Percentiles rank a stretch among this genome's conserved stretches.
Conservation (phyloP, 1,140 invertebrate species). For the Lanistes nyassanus region DNA sequence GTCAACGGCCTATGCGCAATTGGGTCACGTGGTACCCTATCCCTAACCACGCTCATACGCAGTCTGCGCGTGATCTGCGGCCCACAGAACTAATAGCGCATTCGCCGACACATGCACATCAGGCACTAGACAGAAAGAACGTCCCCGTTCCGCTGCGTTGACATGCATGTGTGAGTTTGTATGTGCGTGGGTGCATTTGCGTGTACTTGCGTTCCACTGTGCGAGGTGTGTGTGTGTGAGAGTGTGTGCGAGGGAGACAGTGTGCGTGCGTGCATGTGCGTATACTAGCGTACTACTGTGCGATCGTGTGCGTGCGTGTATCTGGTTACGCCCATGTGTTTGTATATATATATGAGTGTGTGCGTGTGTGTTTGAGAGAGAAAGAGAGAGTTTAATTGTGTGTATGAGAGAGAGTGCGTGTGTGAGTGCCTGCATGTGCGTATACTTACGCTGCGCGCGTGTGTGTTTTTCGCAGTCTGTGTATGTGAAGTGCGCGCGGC, state of each 20-base stretch:
- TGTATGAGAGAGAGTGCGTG: background rate
- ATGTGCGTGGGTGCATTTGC: background rate
- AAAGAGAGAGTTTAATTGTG: background rate
- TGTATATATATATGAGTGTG: too few species aligned
- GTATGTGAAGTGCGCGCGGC: too few species aligned
- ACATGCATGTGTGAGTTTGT: background rate
- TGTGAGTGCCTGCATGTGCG: background rate
- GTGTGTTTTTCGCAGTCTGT: too few species aligned
- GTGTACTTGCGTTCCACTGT: conserved; percentile 10
- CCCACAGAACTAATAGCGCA: too few species aligned
- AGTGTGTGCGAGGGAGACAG: background rate
- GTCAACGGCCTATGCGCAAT: too few species aligned
- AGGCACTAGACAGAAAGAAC: too few species aligned
- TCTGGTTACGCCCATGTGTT: background rate
- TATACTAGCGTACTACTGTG: too few species aligned
- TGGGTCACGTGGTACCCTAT: too few species aligned
- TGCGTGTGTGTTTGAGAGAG: too few species aligned
- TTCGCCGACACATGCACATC: too few species aligned
- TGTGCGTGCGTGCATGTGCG: conserved; percentile 11
- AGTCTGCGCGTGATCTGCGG: too few species aligned
- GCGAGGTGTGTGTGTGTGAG: conserved; percentile 6
- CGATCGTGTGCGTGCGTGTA: background rate
- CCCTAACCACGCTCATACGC: too few species aligned
- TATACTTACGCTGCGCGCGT: background rate
- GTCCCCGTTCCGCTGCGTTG: background rate